Evolutionary conservation across 2,888 invertebrate genomes (phyloP).

Genomic region (Drosophila helvetica): DNA sequence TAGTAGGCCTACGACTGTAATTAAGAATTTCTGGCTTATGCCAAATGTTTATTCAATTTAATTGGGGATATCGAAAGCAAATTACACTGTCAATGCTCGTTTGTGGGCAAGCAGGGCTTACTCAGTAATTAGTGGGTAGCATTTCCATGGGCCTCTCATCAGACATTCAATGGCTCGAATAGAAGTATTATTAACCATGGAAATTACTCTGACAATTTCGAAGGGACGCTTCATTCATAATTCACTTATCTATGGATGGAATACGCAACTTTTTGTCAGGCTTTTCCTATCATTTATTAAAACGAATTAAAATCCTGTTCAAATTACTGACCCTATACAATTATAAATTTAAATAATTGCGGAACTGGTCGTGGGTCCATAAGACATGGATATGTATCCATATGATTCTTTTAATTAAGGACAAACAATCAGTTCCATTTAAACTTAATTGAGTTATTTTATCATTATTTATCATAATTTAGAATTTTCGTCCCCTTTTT

Average conservation of each 20-base stretch:
- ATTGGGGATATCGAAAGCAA: constrained; percentile 73
- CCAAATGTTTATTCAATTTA: constrained; percentile 76
- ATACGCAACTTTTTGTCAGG: no score
- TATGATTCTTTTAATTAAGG: no score
- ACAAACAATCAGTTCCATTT: background rate
- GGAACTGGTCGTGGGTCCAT: no score
- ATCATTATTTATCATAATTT: no score
- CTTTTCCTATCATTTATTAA: no score
- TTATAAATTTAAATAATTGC: no score
- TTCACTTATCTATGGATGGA: no score
- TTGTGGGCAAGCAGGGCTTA: constrained; percentile 47
- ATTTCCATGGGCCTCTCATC: constrained; percentile 12
- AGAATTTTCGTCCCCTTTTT: no score
- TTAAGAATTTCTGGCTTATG: constrained; percentile 58
- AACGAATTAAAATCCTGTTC: no score
- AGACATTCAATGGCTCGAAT: constrained; percentile 15
- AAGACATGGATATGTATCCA: no score
- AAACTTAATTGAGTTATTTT: background rate
- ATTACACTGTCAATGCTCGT: constrained; percentile 62
- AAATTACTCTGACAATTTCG: background rate
- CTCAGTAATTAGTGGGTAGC: constrained; percentile 59
- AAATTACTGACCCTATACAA: no score
- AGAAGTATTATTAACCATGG: constrained; percentile 2
- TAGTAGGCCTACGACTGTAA: constrained; percentile 53
- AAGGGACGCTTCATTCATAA: background rate